Evolutionary conservation across 2,113 vertebrate species (phyloP).

Genomic region (Cathartes aura): DNA sequence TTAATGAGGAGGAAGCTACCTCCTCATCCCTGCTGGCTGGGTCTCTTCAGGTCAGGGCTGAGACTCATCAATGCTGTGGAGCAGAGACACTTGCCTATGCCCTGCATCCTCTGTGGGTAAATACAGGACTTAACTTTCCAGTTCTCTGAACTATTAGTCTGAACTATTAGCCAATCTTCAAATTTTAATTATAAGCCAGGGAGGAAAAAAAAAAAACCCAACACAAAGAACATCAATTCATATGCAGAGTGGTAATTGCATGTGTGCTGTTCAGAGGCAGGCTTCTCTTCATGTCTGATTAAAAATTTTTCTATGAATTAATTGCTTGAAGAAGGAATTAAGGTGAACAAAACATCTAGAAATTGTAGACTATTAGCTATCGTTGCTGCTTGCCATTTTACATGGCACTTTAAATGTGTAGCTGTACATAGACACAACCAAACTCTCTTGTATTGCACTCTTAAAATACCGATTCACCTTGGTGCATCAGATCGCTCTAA

Average conservation of each 20-base stretch:
- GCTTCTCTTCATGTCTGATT: background rate
- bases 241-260: conserved; percentile 2
- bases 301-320: background rate
- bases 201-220: background rate
- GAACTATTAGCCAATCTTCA: background rate
- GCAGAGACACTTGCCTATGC: background rate
- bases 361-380: background rate
- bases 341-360: background rate
- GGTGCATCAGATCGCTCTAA: background rate
- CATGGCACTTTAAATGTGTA: background rate
- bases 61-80: background rate
- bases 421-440: background rate
- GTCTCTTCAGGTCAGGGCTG: background rate
- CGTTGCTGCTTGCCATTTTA: background rate
- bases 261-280: background rate
- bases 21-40: background rate
- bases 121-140: conserved; percentile 9
- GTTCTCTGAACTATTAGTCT: background rate
- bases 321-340: background rate
- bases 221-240: background rate
- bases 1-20: background rate
- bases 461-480: background rate
- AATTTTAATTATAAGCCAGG: conserved; percentile 17
- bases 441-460: background rate
- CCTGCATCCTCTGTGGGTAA: background rate